A percentile compares a stretch with the other conserved stretches of the same genome.
Conservation (phyloP, 2,888 invertebrate species). For the Entomobrya multifasciata region DNA sequence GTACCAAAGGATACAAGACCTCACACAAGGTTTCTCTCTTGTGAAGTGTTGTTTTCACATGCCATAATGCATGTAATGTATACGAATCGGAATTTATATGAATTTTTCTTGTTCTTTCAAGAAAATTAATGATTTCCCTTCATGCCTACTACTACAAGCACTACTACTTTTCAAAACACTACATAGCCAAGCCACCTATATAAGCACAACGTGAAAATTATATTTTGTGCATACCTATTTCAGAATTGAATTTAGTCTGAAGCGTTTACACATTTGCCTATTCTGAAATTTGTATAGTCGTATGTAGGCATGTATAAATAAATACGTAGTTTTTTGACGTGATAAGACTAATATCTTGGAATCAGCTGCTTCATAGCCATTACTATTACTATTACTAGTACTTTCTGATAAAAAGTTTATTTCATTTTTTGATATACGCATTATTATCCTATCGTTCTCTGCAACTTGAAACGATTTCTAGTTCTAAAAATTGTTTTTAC, state of each 20-base stretch:
- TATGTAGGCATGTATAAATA: constrained; percentile 40
- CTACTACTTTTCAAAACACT: neutral
- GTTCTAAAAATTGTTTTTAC: no score
- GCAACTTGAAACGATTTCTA: no score
- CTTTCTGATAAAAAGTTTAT: neutral
- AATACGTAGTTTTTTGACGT: constrained; percentile 15
- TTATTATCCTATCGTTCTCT: no score
- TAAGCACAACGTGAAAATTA: neutral
- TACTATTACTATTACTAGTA: neutral
- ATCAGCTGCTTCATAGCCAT: constrained; percentile 29
- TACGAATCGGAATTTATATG: constrained; percentile 58
- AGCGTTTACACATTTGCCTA: neutral
- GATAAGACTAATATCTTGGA: constrained; percentile 39
- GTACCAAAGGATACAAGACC: constrained; percentile 44
- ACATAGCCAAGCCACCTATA: neutral
- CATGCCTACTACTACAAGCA: neutral
- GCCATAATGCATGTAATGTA: constrained; percentile 53
- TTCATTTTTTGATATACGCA: no score
- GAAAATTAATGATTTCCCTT: constrained; percentile 65
- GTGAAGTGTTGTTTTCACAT: constrained; percentile 64
- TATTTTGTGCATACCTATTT: neutral
- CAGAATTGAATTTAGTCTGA: constrained; percentile 10
- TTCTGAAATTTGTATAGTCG: neutral
- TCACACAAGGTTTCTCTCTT: constrained; percentile 49
- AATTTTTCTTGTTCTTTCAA: constrained; percentile 66